Conservation (phyloP, 2,797 vertebrate species). For the Enteromius paludinosus region DNA sequence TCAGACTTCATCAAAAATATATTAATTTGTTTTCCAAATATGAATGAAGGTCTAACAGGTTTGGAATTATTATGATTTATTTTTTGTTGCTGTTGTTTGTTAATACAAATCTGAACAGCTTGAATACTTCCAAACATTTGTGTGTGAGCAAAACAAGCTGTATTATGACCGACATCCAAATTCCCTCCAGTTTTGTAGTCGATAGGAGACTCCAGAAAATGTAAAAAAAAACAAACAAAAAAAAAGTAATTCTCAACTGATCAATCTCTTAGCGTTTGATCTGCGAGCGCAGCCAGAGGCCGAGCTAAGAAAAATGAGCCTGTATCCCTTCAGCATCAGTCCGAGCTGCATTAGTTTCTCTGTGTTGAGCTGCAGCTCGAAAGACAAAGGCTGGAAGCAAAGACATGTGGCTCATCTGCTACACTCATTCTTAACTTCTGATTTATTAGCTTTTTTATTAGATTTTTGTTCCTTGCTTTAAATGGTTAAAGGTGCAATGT, state of each 20-base stretch:
- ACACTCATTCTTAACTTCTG: background rate
- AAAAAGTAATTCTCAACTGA: slow-evolving; percentile 37
- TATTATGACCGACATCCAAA: slow-evolving; percentile 9
- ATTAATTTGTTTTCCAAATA: background rate
- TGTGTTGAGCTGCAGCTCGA: slow-evolving; percentile 29
- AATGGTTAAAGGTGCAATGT: slow-evolving; percentile 22
- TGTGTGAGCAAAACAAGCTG: background rate
- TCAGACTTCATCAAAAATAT: background rate
- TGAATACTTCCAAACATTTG: background rate
- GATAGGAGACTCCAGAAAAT: slow-evolving; percentile 19
- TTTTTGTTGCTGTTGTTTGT: background rate
- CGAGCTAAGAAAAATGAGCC: slow-evolving; percentile 56
- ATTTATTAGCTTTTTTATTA: background rate
- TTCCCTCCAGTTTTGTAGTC: slow-evolving; percentile 19
- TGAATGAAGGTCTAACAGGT: background rate
- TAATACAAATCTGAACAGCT: too few relatives aligned
- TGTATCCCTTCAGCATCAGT: slow-evolving; percentile 32
- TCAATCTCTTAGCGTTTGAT: slow-evolving; percentile 56
- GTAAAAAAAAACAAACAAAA: slow-evolving; percentile 27
- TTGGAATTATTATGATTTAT: too few relatives aligned
- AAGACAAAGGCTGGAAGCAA: slow-evolving; percentile 33
- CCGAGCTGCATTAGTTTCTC: slow-evolving; percentile 34
- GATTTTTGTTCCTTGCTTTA: background rate
- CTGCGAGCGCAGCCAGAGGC: slow-evolving; percentile 57
- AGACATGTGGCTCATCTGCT: slow-evolving; percentile 20